Conservation (phyloP, 1,140 invertebrate genomes). For the Melitaea cinxia region DNA sequence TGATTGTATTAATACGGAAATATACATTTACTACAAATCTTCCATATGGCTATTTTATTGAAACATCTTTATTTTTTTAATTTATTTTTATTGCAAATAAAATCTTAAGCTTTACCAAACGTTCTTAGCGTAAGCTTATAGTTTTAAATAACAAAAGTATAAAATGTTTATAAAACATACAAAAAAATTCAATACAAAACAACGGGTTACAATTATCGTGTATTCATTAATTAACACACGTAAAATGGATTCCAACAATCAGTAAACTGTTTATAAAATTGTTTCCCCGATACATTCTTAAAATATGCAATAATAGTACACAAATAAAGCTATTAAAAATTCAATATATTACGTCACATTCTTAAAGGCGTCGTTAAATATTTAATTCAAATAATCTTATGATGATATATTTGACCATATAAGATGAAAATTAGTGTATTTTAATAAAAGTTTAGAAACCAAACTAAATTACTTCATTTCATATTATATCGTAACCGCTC, state of each 20-base stretch:
- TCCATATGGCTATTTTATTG: slow-evolving; percentile 64
- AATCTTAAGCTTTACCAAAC: slow-evolving; percentile 59
- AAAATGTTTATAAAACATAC: slow-evolving; percentile 40
- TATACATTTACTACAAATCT: slow-evolving; percentile 81
- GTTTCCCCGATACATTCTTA: no score
- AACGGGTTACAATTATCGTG: slow-evolving; percentile 10
- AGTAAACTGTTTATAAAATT: neutral
- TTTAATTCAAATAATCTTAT: neutral
- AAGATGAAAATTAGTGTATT: no score
- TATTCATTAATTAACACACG: slow-evolving; percentile 3
- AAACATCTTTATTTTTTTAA: slow-evolving; percentile 48
- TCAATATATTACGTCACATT: neutral
- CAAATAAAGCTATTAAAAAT: neutral
- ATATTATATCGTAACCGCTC: neutral
- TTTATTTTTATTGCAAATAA: slow-evolving; percentile 77
- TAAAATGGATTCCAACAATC: neutral
- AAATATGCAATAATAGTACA: neutral
- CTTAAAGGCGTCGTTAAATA: neutral
- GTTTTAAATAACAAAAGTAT: slow-evolving; percentile 27
- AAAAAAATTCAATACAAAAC: slow-evolving; percentile 26
- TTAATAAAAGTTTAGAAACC: no score
- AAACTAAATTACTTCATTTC: no score
- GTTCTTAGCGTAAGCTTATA: slow-evolving; percentile 29
- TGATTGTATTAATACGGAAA: slow-evolving; percentile 78
- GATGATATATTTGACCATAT: neutral